Percentiles rank a stretch among this genome's conserved stretches.
phyloP scores from a whole-genome alignment of 2,888 invertebrate species.

The Pachycephus smyrnensis region DNA sequence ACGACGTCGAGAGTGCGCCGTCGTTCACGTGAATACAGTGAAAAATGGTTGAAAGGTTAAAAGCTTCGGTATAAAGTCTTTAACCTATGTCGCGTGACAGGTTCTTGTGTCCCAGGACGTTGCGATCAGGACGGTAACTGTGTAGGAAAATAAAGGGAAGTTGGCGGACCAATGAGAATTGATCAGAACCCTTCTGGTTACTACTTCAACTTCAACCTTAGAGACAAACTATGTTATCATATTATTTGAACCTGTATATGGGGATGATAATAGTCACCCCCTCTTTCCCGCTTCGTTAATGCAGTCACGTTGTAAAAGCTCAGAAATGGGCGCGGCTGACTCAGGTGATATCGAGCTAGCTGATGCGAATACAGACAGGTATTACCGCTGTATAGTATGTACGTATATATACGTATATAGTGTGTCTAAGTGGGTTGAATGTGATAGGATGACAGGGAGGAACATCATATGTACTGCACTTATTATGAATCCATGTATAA shows the following conservation, averaged over 20 bases:
- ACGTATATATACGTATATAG: not conserved
- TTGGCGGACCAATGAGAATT: not conserved
- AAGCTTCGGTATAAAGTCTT: not conserved
- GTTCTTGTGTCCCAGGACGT: not conserved
- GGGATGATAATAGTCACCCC: not conserved
- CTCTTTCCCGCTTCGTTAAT: not conserved
- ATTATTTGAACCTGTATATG: not conserved
- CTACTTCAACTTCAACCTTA: not conserved
- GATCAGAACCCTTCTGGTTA: not conserved
- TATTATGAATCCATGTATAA: not conserved
- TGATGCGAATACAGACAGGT: not conserved
- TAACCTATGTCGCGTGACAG: not conserved
- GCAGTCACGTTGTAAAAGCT: not conserved
- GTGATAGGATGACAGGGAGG: no score
- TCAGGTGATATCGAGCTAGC: conserved; percentile 1
- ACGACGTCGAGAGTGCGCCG: not conserved
- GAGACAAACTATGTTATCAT: not conserved
- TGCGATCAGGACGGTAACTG: not conserved
- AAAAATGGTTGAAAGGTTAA: not conserved
- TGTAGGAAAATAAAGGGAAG: not conserved
- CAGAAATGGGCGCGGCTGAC: conserved; percentile 6
- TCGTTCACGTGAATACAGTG: not conserved
- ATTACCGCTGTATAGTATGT: not conserved
- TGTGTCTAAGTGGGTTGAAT: not conserved
- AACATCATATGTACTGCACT: not conserved